phyloP scores from a whole-genome alignment of 2,797 vertebrate genomes.

The Pterois miles region DNA sequence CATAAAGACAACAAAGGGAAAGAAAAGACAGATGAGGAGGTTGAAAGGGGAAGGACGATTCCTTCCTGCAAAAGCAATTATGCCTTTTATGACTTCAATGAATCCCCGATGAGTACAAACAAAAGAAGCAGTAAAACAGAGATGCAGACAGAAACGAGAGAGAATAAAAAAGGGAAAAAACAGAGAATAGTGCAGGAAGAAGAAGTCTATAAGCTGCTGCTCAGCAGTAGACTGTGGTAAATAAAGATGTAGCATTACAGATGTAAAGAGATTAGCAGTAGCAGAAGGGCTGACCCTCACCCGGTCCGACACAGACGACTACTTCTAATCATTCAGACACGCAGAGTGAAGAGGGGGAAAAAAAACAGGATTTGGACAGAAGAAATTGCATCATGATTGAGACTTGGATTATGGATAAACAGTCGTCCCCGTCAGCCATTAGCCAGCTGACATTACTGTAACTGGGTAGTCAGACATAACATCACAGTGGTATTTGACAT shows the following conservation, averaged over 20 bases:
- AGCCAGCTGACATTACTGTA: background rate
- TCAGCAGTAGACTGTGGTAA: slow-evolving; percentile 37
- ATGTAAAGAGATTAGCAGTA: slow-evolving; percentile 67
- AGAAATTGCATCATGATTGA: slow-evolving; percentile 35
- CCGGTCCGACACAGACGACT: slow-evolving; percentile 28
- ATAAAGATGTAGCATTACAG: slow-evolving; percentile 48
- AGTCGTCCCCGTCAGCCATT: background rate
- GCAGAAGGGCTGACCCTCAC: slow-evolving; percentile 56
- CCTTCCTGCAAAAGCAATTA: slow-evolving; percentile 53
- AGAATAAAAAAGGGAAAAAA: background rate
- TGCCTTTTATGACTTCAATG: slow-evolving; percentile 47
- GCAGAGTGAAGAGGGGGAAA: background rate
- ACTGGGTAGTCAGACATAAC: background rate
- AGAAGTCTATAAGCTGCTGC: slow-evolving; percentile 8
- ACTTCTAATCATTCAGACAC: slow-evolving; percentile 55
- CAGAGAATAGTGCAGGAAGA: background rate
- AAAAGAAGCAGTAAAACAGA: slow-evolving; percentile 53
- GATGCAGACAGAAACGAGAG: background rate
- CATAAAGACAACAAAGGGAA: slow-evolving; percentile 42
- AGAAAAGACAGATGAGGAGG: slow-evolving; percentile 10
- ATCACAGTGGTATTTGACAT: background rate
- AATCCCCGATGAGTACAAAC: slow-evolving; percentile 54
- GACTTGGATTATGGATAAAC: slow-evolving; percentile 53
- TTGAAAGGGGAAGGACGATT: slow-evolving; percentile 37
- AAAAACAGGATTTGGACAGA: slow-evolving; percentile 44